Conservation (phyloP, 1,140 invertebrate genomes). For the Lutraria rhynchaena region DNA sequence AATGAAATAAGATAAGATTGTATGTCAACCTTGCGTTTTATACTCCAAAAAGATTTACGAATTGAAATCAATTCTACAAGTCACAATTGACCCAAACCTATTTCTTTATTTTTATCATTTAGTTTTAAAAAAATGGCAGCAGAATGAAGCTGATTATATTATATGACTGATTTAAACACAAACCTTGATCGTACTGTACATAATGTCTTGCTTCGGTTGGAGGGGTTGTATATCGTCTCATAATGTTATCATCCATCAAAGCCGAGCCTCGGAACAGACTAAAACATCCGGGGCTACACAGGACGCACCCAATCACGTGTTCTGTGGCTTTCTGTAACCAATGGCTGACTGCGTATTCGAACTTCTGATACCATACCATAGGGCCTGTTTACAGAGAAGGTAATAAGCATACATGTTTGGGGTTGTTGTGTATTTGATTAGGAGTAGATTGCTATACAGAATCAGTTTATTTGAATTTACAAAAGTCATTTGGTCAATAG, state of each 20-base stretch:
- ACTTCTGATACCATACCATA: slow-evolving; percentile 78
- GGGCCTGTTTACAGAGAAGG: slow-evolving; percentile 72
- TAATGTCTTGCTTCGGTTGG: slow-evolving; percentile 84
- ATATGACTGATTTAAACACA: not conserved
- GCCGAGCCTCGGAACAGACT: slow-evolving; percentile 74
- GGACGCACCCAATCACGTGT: slow-evolving; percentile 75
- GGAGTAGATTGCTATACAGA: too few relatives aligned
- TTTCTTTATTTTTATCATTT: too few relatives aligned
- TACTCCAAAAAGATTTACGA: too few relatives aligned
- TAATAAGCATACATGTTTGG: too few relatives aligned
- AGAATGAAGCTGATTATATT: too few relatives aligned
- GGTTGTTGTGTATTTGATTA: too few relatives aligned
- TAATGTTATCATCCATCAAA: slow-evolving; percentile 76
- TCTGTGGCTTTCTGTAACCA: slow-evolving; percentile 77
- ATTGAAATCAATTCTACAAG: too few relatives aligned
- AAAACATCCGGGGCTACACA: slow-evolving; percentile 77
- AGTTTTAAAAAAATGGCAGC: not conserved
- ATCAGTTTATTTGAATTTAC: too few relatives aligned
- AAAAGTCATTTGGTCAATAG: too few relatives aligned
- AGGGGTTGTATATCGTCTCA: slow-evolving; percentile 80
- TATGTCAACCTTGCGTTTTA: too few relatives aligned
- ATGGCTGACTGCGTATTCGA: slow-evolving; percentile 77
- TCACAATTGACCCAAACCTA: too few relatives aligned
- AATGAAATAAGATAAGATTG: too few relatives aligned
- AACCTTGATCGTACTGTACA: slow-evolving; percentile 86